These are phyloP conservation scores for Sycon ciliatum DNA, from an alignment of 37 sponge, comb jelly and placozoan genomes.

Conservation along the genomic window DNA sequence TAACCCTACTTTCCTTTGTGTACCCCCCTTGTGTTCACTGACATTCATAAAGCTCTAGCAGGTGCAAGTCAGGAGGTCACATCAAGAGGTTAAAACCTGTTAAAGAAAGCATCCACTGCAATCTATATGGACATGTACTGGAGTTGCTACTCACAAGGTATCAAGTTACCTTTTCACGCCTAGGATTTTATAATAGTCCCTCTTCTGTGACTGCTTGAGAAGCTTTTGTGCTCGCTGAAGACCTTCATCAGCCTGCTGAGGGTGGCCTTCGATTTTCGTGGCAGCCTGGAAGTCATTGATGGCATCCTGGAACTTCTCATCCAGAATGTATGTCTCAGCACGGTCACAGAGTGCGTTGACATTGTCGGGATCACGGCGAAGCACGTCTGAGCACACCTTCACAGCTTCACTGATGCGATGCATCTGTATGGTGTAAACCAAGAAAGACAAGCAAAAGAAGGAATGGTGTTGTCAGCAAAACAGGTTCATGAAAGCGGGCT, in stretches of 20 bases:
- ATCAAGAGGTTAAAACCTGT: too few species aligned
- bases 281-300: slow-evolving; percentile 84
- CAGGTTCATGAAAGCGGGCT: too few species aligned
- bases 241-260: slow-evolving; percentile 61
- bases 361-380: slow-evolving; percentile 57
- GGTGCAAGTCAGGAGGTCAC: too few species aligned
- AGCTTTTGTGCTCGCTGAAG: slow-evolving; percentile 83
- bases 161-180: slow-evolving; percentile 68
- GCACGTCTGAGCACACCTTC: slow-evolving; percentile 63
- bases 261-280: slow-evolving; percentile 42
- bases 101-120: too few species aligned
- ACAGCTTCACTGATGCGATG: slow-evolving; percentile 28
- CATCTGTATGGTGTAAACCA: slow-evolving; percentile 23
- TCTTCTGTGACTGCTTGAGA: slow-evolving; percentile 84
- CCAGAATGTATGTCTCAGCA: slow-evolving; percentile 71
- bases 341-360: slow-evolving; percentile 81
- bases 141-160: background rate
- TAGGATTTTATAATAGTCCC: slow-evolving; percentile 97
- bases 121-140: background rate
- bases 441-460: background rate
- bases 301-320: slow-evolving; percentile 83
- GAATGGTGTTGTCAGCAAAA: too few species aligned
- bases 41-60: too few species aligned
- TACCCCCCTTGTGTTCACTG: too few species aligned
- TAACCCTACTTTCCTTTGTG: too few species aligned